These are phyloP conservation scores for Agrochola lota DNA, from an alignment of 2,888 invertebrate species.

Conservation along the genomic window DNA sequence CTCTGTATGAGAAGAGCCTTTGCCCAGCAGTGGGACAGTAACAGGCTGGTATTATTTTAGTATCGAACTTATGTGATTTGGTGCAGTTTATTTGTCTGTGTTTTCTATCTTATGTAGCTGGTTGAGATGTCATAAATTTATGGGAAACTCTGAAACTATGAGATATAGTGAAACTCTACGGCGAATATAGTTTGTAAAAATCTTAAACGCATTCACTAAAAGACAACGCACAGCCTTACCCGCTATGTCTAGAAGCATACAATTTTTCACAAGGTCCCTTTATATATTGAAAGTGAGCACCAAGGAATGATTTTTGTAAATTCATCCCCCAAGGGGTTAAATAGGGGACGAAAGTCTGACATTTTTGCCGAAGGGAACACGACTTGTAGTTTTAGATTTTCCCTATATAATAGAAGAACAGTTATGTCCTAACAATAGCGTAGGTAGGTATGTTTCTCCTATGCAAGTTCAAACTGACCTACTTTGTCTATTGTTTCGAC, in stretches of 20 bases:
- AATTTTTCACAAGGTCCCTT: no score
- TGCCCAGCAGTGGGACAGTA: no score
- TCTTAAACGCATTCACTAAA: no score
- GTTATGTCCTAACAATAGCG: neutral
- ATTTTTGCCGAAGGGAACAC: neutral
- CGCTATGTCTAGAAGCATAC: no score
- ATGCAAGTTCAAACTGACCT: constrained; percentile 46
- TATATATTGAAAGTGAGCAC: neutral
- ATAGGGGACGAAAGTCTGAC: rapidly evolving
- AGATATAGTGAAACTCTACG: neutral
- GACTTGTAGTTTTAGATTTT: neutral
- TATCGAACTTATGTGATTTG: neutral
- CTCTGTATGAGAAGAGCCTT: no score
- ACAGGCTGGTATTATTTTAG: no score
- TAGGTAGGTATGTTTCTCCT: constrained; percentile 19
- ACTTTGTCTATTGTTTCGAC: constrained; percentile 44
- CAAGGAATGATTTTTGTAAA: neutral
- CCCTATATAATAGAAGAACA: neutral
- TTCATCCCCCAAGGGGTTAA: neutral
- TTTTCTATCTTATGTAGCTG: neutral
- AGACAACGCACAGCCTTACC: no score
- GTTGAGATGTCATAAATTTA: neutral
- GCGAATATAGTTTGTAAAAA: no score
- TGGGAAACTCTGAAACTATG: no score
- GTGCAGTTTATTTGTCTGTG: neutral